A percentile compares a stretch with the other conserved stretches of the same genome.
phyloP scores from a whole-genome alignment of 2,113 vertebrate genomes.

The Malurus elegans region DNA sequence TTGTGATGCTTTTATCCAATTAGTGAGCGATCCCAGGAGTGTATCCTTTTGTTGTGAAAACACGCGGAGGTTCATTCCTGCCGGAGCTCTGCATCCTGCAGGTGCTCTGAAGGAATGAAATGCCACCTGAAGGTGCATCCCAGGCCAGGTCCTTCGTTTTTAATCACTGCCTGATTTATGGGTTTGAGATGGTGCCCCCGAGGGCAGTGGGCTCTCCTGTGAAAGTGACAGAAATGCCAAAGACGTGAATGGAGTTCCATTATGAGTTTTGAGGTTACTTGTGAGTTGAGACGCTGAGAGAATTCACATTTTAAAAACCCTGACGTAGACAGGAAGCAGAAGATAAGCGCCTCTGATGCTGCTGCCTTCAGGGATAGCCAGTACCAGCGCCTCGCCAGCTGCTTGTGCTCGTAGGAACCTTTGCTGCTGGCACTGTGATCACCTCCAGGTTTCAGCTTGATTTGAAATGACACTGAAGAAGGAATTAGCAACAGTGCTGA shows the following conservation, averaged over 20 bases:
- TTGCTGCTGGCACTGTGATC: neutral
- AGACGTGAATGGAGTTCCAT: neutral
- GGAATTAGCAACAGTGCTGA: neutral
- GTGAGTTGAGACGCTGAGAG: neutral
- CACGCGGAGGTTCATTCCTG: neutral
- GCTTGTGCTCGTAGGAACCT: neutral
- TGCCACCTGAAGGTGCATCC: neutral
- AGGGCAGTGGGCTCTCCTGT: neutral
- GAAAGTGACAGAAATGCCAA: neutral
- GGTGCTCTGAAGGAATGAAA: neutral
- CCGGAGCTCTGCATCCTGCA: neutral
- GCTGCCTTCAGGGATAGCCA: neutral
- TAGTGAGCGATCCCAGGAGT: constrained; percentile 49
- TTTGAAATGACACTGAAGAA: constrained; percentile 27
- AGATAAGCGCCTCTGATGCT: neutral
- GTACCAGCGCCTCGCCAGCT: neutral
- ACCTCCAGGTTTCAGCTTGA: neutral
- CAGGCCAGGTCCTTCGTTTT: neutral
- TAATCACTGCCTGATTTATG: neutral
- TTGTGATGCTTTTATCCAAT: constrained; percentile 58
- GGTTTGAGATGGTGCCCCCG: neutral
- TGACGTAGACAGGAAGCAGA: neutral
- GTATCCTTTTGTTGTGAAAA: constrained; percentile 45
- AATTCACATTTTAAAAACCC: neutral
- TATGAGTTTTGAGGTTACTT: neutral